These are phyloP conservation scores for Pocillopora meandrina DNA, from an alignment of 92 coral and sea anemone species.

Conservation along the genomic window DNA sequence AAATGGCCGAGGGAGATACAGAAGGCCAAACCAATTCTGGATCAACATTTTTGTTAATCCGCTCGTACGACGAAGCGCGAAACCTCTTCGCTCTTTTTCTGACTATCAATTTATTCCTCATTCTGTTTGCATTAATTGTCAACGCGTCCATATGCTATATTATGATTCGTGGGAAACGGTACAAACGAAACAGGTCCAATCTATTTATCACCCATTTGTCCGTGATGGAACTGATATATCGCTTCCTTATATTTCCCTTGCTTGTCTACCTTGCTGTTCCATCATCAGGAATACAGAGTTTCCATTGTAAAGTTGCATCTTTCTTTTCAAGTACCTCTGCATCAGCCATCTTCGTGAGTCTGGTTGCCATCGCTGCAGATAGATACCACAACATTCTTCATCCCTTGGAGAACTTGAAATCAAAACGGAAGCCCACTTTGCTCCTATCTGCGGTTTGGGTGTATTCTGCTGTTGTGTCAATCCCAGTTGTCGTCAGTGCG, in stretches of 20 bases:
- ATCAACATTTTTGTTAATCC: conserved; percentile 16
- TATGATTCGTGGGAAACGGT: conserved; percentile 21
- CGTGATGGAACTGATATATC: conserved; percentile 14
- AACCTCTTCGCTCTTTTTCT: neutral
- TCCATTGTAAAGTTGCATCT: conserved; percentile 7
- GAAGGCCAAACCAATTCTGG: neutral
- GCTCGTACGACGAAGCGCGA: conserved; percentile 30
- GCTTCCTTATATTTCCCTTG: conserved; percentile 28
- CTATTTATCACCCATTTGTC: conserved; percentile 34
- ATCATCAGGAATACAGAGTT: neutral
- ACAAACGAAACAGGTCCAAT: conserved; percentile 21
- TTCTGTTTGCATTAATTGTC: conserved; percentile 19
- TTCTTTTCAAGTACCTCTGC: conserved; percentile 11
- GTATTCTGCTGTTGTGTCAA: conserved; percentile 47
- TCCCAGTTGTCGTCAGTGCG: conserved; percentile 48
- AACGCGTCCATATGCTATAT: conserved; percentile 20
- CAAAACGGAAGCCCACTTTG: conserved; percentile 26
- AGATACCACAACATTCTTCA: conserved; percentile 61
- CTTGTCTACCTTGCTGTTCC: conserved; percentile 7
- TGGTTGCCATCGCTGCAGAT: conserved; percentile 46
- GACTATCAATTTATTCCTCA: neutral
- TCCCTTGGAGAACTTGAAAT: conserved; percentile 53
- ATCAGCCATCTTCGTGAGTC: conserved; percentile 29
- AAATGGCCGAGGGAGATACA: conserved; percentile 1
- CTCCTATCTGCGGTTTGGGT: conserved; percentile 44